Base-by-base conservation (phyloP, 2,797 vertebrate genomes). In the Melanotaenia parkinsoni region DNA sequence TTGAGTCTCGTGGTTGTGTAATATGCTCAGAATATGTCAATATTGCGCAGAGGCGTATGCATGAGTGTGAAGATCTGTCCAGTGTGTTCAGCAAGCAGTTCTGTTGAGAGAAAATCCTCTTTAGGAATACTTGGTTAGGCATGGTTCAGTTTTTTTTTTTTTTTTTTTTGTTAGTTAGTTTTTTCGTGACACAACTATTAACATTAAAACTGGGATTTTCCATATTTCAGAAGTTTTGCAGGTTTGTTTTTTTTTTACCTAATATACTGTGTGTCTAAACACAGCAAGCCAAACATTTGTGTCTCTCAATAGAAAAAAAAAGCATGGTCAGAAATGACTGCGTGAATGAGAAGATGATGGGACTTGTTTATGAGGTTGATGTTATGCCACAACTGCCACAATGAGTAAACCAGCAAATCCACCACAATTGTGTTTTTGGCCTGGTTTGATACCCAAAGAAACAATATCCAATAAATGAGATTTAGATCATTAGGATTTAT, bases 11-110 rank as follows among this genome's bases (percentile, higher is more conserved):
- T 61, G 77, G 74, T 89, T 89, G 82, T 50, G 63, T 79, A 91
- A 89, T 56, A 24, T 81, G 56, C 80, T 85, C 58, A 85, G 76
- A 88, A 79, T 81, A 81, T 77, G 76, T 71, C 24, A 2, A 68
- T 72, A 33, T 50, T 66, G 63, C 72, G 88, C 79, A 78, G 84
- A 77, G 68, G 74, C 84, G 82, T 76, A 53, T 70, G 79, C 22
- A 56, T 71, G 74, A 77, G 72, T 79, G 74, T 81, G 51, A 72
- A 84, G 77, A 79, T 77, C 62, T 74, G 74, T 70, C 60, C 71
- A 1, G n/a, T 68, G 63, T 58, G 28, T 72, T 50, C 53, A 65
- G 47, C 24, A 24, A 76, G 54, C 22, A 33, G 11, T 65, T 67
- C 13, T 38, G 58, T 35, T 61, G 50, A 56, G 57, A 67, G 32